Base-by-base conservation (phyloP, 2,888 invertebrate genomes). In the Mythimna ferrago region DNA sequence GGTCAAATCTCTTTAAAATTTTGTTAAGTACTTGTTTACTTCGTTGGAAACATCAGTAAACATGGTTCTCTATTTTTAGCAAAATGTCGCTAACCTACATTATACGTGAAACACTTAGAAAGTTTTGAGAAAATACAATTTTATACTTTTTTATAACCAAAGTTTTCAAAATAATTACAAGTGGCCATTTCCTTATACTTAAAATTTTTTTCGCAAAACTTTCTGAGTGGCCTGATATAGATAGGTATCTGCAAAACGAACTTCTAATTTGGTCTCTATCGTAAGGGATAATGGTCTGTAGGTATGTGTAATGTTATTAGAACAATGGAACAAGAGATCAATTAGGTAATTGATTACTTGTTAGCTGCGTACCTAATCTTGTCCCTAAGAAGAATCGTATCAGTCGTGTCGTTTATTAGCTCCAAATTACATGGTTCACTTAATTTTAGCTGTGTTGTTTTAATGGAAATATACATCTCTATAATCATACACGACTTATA, bases 331-430 rank as follows among this genome's bases (percentile, higher is more conserved):
- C 56, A 61, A 66, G 53, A 71, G 51, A 64, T 71, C 56, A 78
- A 79, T 78, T 67, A 71, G 26, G 16, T 71, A 79, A 75, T 80
- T 77, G 68, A 76, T 76, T 57, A 53, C 21, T 57, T 19, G 65
- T 74, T 65, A 11, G 10, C 14, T 51, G 9, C 44, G 66, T 66
- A 56, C 48, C 41, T 75, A 58, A 73, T 80, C 58, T 38, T 73
- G 53, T 19, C 21, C 26, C 9, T 41, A 73, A 7, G 32, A 41
- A 57, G n/a, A 44, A 38, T 16, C 6, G 11, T 54, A 48, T 73
- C 38, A 11, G 38, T 54, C 14, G 11, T 63, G 53, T 26, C 48
- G n/a, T 74, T 80, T 61, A 35, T 62, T 44, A 73, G n/a, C n/a
- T 44, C n/a, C 16, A 44, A 56, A 66, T 80, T 74, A 66, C 10